Base-by-base conservation (phyloP, 2,113 vertebrate genomes). In the Scatophagus argus region DNA sequence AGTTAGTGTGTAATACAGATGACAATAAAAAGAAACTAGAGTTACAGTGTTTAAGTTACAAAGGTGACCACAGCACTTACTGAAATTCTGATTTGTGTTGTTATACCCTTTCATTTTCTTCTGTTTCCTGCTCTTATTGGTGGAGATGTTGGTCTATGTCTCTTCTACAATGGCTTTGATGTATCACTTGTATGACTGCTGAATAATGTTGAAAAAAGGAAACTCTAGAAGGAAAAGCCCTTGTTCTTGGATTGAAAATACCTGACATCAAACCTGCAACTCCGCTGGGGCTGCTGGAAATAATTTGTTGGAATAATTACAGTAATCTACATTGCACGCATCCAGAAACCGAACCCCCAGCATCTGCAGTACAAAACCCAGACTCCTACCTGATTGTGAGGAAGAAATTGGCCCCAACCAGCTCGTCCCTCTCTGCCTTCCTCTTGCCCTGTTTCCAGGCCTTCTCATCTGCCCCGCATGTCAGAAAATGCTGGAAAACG, bases 361-460 rank as follows among this genome's bases (percentile, higher is more conserved):
- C 27, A 3, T 55, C n/a, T 21, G 11, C 1, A 23, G 13, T 16
- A 5, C 12, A 7, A 1, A 25, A 38, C 17, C 13, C 56, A 9
- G 29, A 21, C 23, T 59, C 80, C 32, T 56, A 93, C 92, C 89
- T 96, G 81, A 99, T 96, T 0, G 97, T 98, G 63, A 99, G 93
- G 88, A 99, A 99, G 83, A 99, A 99, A 90, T 98, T 98, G 81
- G 96, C 96, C 0, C 98, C 98, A 34, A 98, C 97, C 94, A 98
- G 95, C 81, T 98, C 95, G 1, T 99, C 98, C 84, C 95, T 96
- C 94, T 99, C 98, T 0, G 97, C 97, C 83, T 96, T 98, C 81
- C 98, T 94, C 86, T 99, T 99, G 80, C 98, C 98, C 77, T 96
- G 96, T 46, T 99, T 99, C 98, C 98, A 99, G 36, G 97, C 95